Percentiles rank a stretch among this genome's conserved stretches.
Evolutionary conservation across 1,140 invertebrate species (phyloP).

Genomic region (Trichonephila inaurata): DNA sequence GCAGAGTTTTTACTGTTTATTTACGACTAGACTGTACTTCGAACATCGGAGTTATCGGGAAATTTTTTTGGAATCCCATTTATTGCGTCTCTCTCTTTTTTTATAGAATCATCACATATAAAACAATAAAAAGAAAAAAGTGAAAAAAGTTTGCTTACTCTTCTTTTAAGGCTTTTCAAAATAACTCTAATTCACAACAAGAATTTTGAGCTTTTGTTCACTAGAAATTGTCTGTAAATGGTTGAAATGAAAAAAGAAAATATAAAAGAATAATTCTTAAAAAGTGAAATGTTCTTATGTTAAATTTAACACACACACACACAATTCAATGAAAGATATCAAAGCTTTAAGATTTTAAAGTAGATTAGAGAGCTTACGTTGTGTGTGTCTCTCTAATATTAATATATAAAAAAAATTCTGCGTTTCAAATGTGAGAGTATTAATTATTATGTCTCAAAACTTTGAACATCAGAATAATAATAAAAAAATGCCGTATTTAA

Average conservation of each 20-base stretch:
- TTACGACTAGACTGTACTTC: not conserved
- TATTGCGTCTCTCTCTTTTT: not conserved
- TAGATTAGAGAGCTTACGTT: too few relatives aligned
- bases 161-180: not conserved
- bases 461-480: too few relatives aligned
- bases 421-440: too few relatives aligned
- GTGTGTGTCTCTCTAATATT: too few relatives aligned
- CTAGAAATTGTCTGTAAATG: not conserved
- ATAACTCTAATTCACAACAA: not conserved
- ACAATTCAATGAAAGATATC: too few relatives aligned
- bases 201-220: not conserved
- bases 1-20: not conserved
- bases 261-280: not conserved
- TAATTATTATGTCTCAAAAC: too few relatives aligned
- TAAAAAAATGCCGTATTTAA: too few relatives aligned
- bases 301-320: too few relatives aligned
- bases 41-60: not conserved
- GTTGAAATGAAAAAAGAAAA: not conserved
- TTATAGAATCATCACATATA: not conserved
- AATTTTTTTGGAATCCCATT: conserved; percentile 8
- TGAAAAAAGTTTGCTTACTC: not conserved
- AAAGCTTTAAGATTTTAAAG: too few relatives aligned
- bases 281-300: not conserved
- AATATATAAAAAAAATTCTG: too few relatives aligned
- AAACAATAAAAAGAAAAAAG: not conserved